Conservation (phyloP, 2,888 invertebrate species). For the Luffia ferchaultella region DNA sequence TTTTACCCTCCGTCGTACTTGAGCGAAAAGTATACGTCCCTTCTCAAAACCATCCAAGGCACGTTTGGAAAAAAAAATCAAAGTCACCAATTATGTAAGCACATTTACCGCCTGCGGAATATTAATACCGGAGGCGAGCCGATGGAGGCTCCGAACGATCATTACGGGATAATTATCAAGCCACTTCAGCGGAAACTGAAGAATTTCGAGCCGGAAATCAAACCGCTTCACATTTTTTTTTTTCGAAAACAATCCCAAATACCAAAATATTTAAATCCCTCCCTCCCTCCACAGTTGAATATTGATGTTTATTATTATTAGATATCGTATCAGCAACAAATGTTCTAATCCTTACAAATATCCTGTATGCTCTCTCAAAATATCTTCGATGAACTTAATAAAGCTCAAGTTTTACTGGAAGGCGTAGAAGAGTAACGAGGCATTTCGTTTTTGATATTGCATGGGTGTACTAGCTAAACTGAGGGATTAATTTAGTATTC, state of each 20-base stretch:
- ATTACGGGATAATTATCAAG: slow-evolving; percentile 59
- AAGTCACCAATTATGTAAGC: slow-evolving; percentile 26
- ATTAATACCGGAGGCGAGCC: slow-evolving; percentile 44
- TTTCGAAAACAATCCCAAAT: slow-evolving; percentile 4
- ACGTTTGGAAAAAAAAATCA: slow-evolving; percentile 4
- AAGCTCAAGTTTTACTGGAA: too few relatives aligned
- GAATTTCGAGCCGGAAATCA: slow-evolving; percentile 50
- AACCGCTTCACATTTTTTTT: slow-evolving; percentile 41
- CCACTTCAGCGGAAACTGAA: slow-evolving; percentile 44
- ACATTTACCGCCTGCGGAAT: slow-evolving; percentile 38
- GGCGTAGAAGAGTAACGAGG: too few relatives aligned
- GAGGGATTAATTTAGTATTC: slow-evolving; percentile 36
- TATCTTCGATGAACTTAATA: too few relatives aligned
- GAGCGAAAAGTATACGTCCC: not conserved
- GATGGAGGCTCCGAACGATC: slow-evolving; percentile 51
- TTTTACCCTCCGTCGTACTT: not conserved
- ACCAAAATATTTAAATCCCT: too few relatives aligned
- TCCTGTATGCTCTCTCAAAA: too few relatives aligned
- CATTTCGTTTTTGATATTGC: slow-evolving; percentile 4
- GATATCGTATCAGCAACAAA: too few relatives aligned
- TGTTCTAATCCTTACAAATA: too few relatives aligned
- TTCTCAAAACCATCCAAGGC: not conserved
- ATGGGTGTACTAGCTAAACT: slow-evolving; percentile 3
- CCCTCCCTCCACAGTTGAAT: too few relatives aligned
- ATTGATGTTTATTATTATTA: too few relatives aligned